Base-by-base conservation (phyloP, 2,888 invertebrate genomes). In the Callosobruchus maculatus region DNA sequence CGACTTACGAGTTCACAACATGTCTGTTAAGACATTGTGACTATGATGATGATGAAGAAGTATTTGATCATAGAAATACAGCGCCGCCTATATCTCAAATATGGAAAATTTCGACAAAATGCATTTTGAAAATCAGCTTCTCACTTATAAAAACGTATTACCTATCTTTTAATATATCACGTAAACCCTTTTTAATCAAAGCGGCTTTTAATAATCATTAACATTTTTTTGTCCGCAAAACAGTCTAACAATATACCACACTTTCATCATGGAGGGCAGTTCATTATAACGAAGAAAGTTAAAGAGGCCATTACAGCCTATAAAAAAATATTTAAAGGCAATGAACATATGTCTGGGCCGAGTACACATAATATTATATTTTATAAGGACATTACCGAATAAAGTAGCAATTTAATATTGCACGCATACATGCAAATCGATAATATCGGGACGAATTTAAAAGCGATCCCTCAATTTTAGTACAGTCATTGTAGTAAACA, bases 401-500 rank as follows among this genome's bases (percentile, higher is more conserved):
- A 79, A 80, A 82, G 81, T 82, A 81, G 81, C 81, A 82, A 82
- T 82, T 83, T 83, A 81, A 81, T 79, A 81, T 82, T 82, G 83
- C 83, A 83, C 81, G 82, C 81, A 78, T 74, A 78, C 80, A 80
- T 81, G 81, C 80, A 81, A 82, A 82, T 82, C 80, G 82, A 80
- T 82, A 82, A 82, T 81, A 79, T 81, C 80, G 79, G 78, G 78
- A 77, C 78, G 73, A 78, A 78, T 80, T 79, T 80, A 80, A 78
- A 78, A 77, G 78, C 73, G 9, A 49, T 49, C 49, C 49, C 70
- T 72, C 68, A 67, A 66, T 74, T 73, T 74, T 21, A 72, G 22
- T 21, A 26, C 72, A 72, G 72, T 21, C 21, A 21, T 13, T 49
- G 49, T 49, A 49, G 49, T n/a, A n/a, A n/a, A n/a, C n/a, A n/a